phyloP scores from a whole-genome alignment of 2,113 vertebrate species.

The Indri indri region DNA sequence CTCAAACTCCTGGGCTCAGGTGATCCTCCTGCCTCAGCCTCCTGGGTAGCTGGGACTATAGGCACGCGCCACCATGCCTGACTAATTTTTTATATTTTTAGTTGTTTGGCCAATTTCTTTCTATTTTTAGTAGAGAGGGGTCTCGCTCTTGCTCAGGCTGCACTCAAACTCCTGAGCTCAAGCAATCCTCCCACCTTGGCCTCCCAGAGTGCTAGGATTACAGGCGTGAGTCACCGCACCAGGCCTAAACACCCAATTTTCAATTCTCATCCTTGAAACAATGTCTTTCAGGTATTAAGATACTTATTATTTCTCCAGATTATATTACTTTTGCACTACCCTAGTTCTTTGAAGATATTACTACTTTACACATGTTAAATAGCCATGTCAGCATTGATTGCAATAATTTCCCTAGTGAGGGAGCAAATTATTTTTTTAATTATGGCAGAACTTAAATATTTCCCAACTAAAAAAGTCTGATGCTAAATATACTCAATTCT shows the following conservation, averaged over 20 bases:
- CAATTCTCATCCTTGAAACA: background rate
- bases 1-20: too few relatives aligned
- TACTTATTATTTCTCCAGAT: background rate
- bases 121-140: too few relatives aligned
- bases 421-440: slow-evolving; percentile 21
- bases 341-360: slow-evolving; percentile 19
- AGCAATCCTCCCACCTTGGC: too few relatives aligned
- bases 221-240: too few relatives aligned
- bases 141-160: too few relatives aligned
- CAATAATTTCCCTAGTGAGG: slow-evolving; percentile 1
- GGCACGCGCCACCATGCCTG: too few relatives aligned
- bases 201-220: too few relatives aligned
- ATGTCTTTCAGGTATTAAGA: background rate
- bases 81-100: too few relatives aligned
- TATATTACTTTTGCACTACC: background rate
- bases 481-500: background rate
- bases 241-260: background rate
- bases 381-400: background rate
- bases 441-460: background rate
- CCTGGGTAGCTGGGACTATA: too few relatives aligned
- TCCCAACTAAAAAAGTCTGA: slow-evolving; percentile 17
- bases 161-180: too few relatives aligned
- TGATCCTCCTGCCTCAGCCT: too few relatives aligned
- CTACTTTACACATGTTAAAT: slow-evolving; percentile 25
- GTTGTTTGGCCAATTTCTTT: too few relatives aligned